A percentile compares a stretch with the other conserved stretches of the same genome.
Conservation (phyloP, 2,113 vertebrate genomes). For the Mionectes macconnelli region DNA sequence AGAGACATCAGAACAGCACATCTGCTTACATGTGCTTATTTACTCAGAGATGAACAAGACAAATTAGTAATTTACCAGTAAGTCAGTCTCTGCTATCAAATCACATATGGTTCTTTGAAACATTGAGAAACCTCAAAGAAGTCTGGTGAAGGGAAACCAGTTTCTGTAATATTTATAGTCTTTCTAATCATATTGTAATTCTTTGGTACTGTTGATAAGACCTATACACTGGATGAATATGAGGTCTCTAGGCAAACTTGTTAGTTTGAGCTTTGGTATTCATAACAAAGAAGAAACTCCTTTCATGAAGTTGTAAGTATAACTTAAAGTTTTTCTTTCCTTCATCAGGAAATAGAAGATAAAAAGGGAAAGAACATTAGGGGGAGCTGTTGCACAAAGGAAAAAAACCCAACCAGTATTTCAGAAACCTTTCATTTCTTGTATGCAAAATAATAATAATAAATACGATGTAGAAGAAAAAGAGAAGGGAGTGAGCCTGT, state of each 20-base stretch:
- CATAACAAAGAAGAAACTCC: background rate
- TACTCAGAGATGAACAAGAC: background rate
- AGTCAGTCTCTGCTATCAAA: background rate
- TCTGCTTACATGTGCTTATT: background rate
- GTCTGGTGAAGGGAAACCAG: background rate
- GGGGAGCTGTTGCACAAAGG: conserved; percentile 57
- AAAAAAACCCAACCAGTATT: background rate
- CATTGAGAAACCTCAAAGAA: background rate
- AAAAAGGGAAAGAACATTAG: background rate
- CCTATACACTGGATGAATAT: background rate
- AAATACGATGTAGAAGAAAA: background rate
- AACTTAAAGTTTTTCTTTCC: background rate
- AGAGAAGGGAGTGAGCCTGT: background rate
- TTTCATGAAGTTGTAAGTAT: background rate
- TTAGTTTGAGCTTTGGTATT: background rate
- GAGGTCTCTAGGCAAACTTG: background rate
- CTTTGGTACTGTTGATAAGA: background rate
- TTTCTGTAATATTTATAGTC: background rate
- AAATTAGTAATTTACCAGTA: background rate
- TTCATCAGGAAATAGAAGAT: background rate
- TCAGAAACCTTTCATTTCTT: background rate
- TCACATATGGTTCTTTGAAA: background rate
- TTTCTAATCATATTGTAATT: background rate
- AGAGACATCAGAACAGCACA: background rate
- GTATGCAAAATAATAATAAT: conserved; percentile 35